Evolutionary conservation across 1,140 invertebrate genomes (phyloP).

Genomic region (Formica exsecta): DNA sequence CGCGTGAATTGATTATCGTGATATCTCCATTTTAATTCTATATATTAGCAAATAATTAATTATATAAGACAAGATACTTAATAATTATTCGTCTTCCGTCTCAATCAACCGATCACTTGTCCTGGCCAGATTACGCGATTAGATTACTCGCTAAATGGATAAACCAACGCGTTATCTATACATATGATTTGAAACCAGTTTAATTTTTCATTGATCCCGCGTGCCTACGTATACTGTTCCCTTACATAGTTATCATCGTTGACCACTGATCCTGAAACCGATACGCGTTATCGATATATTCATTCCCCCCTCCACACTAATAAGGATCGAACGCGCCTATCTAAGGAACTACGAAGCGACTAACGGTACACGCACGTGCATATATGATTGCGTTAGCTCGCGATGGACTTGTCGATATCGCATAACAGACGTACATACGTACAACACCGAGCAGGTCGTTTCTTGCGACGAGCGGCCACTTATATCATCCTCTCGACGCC

Average conservation of each 20-base stretch:
- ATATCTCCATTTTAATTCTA: neutral
- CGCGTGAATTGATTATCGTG: neutral
- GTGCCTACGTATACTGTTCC: neutral
- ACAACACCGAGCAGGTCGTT: slow-evolving; percentile 31
- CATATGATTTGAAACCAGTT: slow-evolving; percentile 16
- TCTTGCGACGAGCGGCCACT: slow-evolving; percentile 64
- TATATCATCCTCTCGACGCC: slow-evolving; percentile 48
- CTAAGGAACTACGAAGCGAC: slow-evolving; percentile 47
- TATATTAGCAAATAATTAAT: slow-evolving; percentile 8
- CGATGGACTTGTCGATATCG: slow-evolving; percentile 56
- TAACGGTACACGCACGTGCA: slow-evolving; percentile 74
- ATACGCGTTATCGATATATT: slow-evolving; percentile 44
- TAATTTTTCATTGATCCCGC: neutral
- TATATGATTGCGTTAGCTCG: slow-evolving; percentile 69
- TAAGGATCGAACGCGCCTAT: slow-evolving; percentile 4
- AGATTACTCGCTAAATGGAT: slow-evolving; percentile 38
- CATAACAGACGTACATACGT: slow-evolving; percentile 45
- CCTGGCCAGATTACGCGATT: slow-evolving; percentile 22
- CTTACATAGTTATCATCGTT: slow-evolving; percentile 42
- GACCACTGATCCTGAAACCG: slow-evolving; percentile 42
- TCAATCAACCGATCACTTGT: neutral
- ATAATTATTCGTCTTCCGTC: neutral
- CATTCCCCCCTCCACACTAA: slow-evolving; percentile 2
- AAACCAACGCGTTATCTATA: slow-evolving; percentile 8
- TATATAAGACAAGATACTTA: neutral